Base-by-base conservation (phyloP, 2,888 invertebrate genomes). In the Andrena chrysosceles region DNA sequence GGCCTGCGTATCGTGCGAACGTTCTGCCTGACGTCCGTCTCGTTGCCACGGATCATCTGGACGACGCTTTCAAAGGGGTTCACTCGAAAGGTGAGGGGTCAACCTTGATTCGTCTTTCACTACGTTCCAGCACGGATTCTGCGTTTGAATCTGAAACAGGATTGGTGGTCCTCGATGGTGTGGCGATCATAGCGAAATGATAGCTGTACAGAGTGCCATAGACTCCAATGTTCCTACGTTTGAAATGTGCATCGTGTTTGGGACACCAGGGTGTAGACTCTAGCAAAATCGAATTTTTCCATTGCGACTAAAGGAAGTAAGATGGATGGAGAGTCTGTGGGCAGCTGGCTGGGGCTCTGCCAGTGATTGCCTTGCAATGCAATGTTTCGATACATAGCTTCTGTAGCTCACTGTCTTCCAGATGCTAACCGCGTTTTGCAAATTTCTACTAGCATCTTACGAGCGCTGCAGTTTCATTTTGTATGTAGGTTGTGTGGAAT, bases 61-160 rank as follows among this genome's bases (percentile, higher is more conserved):
- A 13, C 60, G 26, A 33, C 20, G 33, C 52, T 56, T 8, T 52
- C 62, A 54, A 70, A 54, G 42, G 67, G 56, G 54, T 87, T 64
- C 66, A 75, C 49, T 66, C 23, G 20, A 48, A 85, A 87, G 86
- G 87, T 87, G 73, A 87, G 86, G 42, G 42, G 48, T 29, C 60
- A 59, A 75, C 70, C 42, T 69, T 77, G 29, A 77, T 69, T 73
- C 29, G 26, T 54, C 29, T 16, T 75, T 63, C 35, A 4, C 13
- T 49, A 23, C 59, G 29, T 26, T 29, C 16, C 13, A 4, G 60
- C 23, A 20, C n/a, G 10, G 26, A 31, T 16, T 52, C 26, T n/a
- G 16, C n/a, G 10, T 48, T 56, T 23, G 7, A 23, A 10, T 52
- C 20, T 6, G 29, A 48, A 26, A 8, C n/a, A 64, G 64, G 7